A percentile compares a stretch with the other conserved stretches of the same genome.
These are phyloP conservation scores for Gambelia wislizenii DNA, from an alignment of 2,797 vertebrate genomes.

Conservation along the genomic window DNA sequence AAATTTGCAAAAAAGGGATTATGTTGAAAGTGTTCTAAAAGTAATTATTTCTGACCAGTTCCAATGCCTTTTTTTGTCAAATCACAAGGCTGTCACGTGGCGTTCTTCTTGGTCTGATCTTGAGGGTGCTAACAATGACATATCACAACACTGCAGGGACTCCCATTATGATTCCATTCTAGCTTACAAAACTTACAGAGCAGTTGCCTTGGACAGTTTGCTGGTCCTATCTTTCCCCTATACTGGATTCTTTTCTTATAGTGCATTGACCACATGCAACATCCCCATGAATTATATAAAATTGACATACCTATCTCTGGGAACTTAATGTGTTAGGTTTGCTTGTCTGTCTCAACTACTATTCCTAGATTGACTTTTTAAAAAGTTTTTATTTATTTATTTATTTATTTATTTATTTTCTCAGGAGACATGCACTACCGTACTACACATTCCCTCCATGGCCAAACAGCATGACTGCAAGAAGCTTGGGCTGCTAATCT, in stretches of 20 bases:
- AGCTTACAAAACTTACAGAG: neutral
- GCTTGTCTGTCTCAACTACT: neutral
- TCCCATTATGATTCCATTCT: neutral
- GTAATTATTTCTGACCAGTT: neutral
- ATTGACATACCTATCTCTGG: neutral
- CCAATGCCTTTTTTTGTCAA: neutral
- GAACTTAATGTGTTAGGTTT: constrained; percentile 4
- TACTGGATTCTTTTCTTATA: neutral
- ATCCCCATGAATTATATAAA: neutral
- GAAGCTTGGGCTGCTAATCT: constrained; percentile 2
- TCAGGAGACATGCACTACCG: neutral
- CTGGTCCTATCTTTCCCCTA: neutral
- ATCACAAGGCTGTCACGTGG: neutral
- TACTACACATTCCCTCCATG: neutral
- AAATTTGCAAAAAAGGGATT: neutral
- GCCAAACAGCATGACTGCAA: constrained; percentile 17
- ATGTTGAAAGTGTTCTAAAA: constrained; percentile 5
- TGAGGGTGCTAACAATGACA: constrained; percentile 13
- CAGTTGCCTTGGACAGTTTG: neutral
- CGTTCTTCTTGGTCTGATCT: neutral
- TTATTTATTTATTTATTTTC: neutral
- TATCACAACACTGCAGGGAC: neutral
- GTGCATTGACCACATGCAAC: neutral
- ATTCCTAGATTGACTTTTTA: neutral
- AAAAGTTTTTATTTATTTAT: neutral